Percentiles rank a stretch among this genome's conserved stretches.
These are phyloP conservation scores for Xiphophorus birchmanni DNA, from an alignment of 2,797 vertebrate species.

Conservation along the genomic window DNA sequence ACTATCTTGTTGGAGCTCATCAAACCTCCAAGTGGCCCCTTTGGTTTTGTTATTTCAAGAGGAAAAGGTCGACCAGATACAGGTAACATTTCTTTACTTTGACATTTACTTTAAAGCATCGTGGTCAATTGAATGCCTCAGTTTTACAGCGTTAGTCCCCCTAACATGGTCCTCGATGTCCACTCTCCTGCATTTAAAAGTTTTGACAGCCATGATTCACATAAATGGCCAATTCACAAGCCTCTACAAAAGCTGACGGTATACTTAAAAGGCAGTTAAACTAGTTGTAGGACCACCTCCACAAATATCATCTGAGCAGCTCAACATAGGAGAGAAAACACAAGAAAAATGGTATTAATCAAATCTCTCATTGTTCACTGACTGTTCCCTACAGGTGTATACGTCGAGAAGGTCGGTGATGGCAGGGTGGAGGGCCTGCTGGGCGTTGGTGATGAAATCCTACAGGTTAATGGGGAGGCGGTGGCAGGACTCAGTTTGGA, in stretches of 20 bases:
- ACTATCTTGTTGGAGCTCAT: slow-evolving; percentile 89
- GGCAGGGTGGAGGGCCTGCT: slow-evolving; percentile 87
- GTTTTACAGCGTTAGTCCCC: too few species aligned
- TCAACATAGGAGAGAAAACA: neutral
- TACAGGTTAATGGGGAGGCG: slow-evolving; percentile 90
- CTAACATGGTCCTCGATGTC: too few species aligned
- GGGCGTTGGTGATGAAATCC: slow-evolving; percentile 90
- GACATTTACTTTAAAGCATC: neutral
- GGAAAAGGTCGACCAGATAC: slow-evolving; percentile 91
- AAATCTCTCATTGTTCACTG: neutral
- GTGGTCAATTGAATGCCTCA: neutral
- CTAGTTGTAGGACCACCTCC: neutral
- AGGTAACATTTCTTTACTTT: slow-evolving; percentile 74
- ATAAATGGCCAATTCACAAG: neutral
- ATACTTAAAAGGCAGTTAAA: neutral
- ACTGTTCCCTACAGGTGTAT: slow-evolving; percentile 82
- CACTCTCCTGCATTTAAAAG: neutral
- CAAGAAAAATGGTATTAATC: neutral
- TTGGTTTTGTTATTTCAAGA: slow-evolving; percentile 91
- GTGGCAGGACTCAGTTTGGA: slow-evolving; percentile 88
- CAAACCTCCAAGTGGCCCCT: slow-evolving; percentile 83
- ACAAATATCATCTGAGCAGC: neutral
- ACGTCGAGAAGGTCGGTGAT: slow-evolving; percentile 90
- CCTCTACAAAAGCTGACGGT: neutral
- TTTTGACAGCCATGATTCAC: neutral